Base-by-base conservation (phyloP, 2,113 vertebrate species). In the Microcebus jonahi region DNA sequence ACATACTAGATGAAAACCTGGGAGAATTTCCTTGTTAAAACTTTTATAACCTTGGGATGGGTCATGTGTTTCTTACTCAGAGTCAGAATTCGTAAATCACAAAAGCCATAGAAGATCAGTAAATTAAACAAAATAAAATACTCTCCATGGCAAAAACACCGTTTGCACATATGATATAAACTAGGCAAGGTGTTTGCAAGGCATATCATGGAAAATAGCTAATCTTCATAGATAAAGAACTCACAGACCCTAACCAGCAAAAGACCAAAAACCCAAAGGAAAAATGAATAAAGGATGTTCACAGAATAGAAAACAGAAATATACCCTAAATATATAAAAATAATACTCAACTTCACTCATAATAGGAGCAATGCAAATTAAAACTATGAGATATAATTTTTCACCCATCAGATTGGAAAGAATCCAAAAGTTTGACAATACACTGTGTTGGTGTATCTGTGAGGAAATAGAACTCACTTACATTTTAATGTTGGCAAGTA, bases 81-180 rank as follows among this genome's bases (percentile, higher is more conserved):
- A 76, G 53, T 96, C 42, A 68, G 88, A 85, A 83, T 79, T 75
- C 21, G 86, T 55, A 77, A 95, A 48, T 82, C 31, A n/a, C 45
- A 48, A 50, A 92, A 77, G 3, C 5, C 7, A 21, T 23, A 75
- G 68, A 85, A 76, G n/a, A 77, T 21, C 55, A 21, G 71, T 36
- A 57, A 73, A 59, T 93, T 93, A 85, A 91, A 50, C 31, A 61
- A 15, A 29, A 14, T 45, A n/a, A 82, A 90, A 93, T 50, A 45
- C 59, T 94, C n/a, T 82, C 17, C 57, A 6, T 11, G 65, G 36
- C 31, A 34, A 83, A 67, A 71, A 88, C 0, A 27, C n/a, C 70
- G 34, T 31, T 50, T 59, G 11, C 12, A 48, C 91, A 90, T 48
- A 25, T 7, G 31, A 73, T 42, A 42, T 42, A 42, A 73, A 76